Conservation (phyloP, 1,140 invertebrate genomes). For the Drosophila rufa region DNA sequence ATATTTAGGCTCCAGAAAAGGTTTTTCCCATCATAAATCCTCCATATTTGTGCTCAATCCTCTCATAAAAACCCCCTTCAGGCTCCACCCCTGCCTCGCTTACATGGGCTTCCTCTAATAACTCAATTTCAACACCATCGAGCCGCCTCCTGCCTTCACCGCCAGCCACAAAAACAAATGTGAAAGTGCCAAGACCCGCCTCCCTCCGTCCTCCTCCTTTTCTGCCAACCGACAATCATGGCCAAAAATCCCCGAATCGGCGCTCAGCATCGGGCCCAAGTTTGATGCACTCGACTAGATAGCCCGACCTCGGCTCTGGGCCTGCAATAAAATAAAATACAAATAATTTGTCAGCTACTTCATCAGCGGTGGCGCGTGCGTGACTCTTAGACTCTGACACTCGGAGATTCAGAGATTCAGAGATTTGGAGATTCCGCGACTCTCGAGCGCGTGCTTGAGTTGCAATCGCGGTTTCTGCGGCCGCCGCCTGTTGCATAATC, state of each 20-base stretch:
- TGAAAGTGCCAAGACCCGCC: constrained; percentile 54
- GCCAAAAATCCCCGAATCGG: constrained; percentile 56
- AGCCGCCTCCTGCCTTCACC: constrained; percentile 10
- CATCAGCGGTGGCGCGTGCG: constrained; percentile 68
- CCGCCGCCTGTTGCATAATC: constrained; percentile 61
- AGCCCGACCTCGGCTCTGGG: constrained; percentile 38
- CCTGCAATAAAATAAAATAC: constrained; percentile 38
- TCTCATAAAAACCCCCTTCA: neutral
- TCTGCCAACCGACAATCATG: constrained; percentile 32
- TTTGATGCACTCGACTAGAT: constrained; percentile 57
- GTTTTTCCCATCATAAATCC: accelerated
- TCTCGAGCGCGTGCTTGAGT: constrained; percentile 27
- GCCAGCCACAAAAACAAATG: constrained; percentile 33
- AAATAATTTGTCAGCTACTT: constrained; percentile 72
- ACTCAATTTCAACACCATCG: constrained; percentile 63
- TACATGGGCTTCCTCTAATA: constrained; percentile 49
- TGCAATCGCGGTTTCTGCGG: constrained; percentile 30
- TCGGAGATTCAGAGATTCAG: neutral
- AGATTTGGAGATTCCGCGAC: constrained; percentile 10
- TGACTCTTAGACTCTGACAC: constrained; percentile 30
- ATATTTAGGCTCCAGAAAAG: too few relatives aligned
- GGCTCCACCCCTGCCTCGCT: constrained; percentile 5
- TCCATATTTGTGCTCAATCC: neutral
- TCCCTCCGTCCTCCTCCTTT: neutral
- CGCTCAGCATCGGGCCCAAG: constrained; percentile 33